Percentiles rank a stretch among this genome's conserved stretches.
Conservation (phyloP, 2,888 invertebrate species). For the Bombylius discolor region DNA sequence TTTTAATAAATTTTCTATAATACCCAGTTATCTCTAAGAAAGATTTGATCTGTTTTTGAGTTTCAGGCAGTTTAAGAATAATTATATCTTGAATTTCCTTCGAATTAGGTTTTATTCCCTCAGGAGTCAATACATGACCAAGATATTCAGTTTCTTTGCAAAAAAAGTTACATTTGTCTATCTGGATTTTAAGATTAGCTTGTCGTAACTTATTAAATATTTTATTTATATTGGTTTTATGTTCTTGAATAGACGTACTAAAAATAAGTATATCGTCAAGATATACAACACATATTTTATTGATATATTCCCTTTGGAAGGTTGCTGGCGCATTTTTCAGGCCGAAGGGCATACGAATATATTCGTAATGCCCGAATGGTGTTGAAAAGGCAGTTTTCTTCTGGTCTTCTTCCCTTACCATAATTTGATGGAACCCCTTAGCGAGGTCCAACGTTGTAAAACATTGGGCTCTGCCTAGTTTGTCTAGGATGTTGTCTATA, state of each 20-base stretch:
- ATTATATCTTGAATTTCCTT: not conserved
- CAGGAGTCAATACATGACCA: not conserved
- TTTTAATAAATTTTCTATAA: not conserved
- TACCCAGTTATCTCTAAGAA: not conserved
- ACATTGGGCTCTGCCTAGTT: too few species aligned
- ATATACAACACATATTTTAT: slow-evolving; percentile 16
- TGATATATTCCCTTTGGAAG: slow-evolving; percentile 4
- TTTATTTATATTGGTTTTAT: slow-evolving; percentile 2
- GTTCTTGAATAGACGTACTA: slow-evolving; percentile 16
- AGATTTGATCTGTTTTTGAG: not conserved
- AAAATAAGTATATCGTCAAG: slow-evolving; percentile 21
- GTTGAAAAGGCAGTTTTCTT: slow-evolving; percentile 23
- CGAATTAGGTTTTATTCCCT: not conserved
- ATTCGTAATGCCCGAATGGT: slow-evolving; percentile 20
- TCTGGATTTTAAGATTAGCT: not conserved
- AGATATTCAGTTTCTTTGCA: not conserved
- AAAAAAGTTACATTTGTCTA: not conserved
- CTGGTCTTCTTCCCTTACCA: too few species aligned
- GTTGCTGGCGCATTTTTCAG: too few species aligned
- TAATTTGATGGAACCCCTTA: too few species aligned
- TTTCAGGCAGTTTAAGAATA: not conserved
- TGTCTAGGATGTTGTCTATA: too few species aligned
- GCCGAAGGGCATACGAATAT: too few species aligned
- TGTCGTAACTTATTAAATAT: not conserved
- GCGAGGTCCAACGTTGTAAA: too few species aligned